phyloP scores from a whole-genome alignment of 2,797 vertebrate genomes.

The Tapirus indicus region DNA sequence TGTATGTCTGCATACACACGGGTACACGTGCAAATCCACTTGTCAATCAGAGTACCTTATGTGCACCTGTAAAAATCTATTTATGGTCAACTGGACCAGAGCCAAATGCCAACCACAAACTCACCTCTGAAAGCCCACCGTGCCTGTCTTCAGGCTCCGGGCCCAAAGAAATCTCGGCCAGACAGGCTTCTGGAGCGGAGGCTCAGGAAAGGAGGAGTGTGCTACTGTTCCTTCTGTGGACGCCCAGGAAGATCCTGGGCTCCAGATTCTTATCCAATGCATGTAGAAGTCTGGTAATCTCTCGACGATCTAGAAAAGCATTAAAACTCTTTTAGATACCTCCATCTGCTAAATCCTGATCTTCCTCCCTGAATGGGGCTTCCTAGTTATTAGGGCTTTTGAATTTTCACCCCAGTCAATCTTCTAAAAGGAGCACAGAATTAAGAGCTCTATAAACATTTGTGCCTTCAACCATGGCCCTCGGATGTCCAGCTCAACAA shows the following conservation, averaged over 20 bases:
- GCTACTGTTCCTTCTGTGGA: background rate
- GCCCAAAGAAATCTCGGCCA: background rate
- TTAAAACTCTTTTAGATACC: background rate
- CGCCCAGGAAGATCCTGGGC: background rate
- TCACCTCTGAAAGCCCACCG: background rate
- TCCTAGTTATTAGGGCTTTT: conserved; percentile 16
- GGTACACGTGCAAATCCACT: conserved; percentile 57
- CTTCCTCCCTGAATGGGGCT: background rate
- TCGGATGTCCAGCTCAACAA: background rate
- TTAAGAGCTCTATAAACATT: background rate
- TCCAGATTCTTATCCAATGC: background rate
- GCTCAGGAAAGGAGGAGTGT: background rate
- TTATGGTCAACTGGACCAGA: conserved; percentile 37
- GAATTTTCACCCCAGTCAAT: background rate
- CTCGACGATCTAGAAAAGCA: background rate
- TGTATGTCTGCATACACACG: background rate
- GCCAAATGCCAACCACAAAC: conserved; percentile 21
- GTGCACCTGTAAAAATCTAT: conserved; percentile 53
- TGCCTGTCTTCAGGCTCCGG: background rate
- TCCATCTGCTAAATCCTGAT: background rate
- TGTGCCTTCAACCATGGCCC: background rate
- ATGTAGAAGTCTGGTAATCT: background rate
- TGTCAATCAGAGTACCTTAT: background rate
- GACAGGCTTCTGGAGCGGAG: background rate
- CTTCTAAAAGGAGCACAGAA: background rate